Conservation (phyloP, 2,888 invertebrate species). For the Mimas tiliae region DNA sequence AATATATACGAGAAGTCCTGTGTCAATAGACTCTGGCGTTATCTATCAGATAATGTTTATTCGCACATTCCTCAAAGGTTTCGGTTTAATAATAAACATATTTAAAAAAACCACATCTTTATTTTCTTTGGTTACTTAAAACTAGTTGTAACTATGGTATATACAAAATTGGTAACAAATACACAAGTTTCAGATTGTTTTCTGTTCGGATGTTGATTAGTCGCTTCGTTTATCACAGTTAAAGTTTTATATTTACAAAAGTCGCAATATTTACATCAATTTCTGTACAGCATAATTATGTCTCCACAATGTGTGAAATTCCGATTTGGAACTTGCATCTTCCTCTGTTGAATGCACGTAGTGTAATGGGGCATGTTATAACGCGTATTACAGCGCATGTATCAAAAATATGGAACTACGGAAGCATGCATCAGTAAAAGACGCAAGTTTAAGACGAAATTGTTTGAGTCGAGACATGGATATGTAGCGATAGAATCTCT, state of each 20-base stretch:
- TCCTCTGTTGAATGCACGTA: no score
- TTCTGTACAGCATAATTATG: not conserved
- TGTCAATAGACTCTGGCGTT: no score
- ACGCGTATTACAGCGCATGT: no score
- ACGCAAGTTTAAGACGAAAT: no score
- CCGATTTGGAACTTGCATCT: no score
- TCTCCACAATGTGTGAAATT: not conserved
- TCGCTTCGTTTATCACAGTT: not conserved
- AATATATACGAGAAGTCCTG: no score
- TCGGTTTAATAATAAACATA: not conserved
- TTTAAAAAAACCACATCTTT: slow-evolving; percentile 29
- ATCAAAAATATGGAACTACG: no score
- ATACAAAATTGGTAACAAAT: slow-evolving; percentile 22
- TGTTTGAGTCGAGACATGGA: no score
- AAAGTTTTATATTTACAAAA: not conserved
- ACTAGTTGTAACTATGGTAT: slow-evolving; percentile 31
- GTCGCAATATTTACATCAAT: not conserved
- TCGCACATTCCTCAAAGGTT: not conserved
- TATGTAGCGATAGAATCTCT: no score
- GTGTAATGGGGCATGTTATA: no score
- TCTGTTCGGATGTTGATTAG: not conserved
- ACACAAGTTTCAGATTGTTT: not conserved
- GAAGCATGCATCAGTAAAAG: not conserved
- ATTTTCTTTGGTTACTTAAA: slow-evolving; percentile 37
- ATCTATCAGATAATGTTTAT: not conserved